Conservation (phyloP, 1,140 invertebrate genomes). For the Aphaenogaster rudis region DNA sequence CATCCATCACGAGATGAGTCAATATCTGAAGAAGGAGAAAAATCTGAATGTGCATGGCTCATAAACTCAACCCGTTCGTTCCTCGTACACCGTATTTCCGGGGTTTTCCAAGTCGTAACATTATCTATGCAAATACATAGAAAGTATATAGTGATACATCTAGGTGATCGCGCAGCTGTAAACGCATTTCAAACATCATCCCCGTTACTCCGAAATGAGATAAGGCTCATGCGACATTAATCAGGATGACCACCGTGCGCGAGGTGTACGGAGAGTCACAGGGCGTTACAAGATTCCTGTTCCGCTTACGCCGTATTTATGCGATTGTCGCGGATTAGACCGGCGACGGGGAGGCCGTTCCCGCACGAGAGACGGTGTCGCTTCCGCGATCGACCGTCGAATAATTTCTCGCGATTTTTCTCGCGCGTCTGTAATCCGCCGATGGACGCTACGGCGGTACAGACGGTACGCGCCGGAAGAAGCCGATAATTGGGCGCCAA, state of each 20-base stretch:
- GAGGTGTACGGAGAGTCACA: background rate
- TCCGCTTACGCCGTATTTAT: slow-evolving; percentile 56
- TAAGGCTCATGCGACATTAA: slow-evolving; percentile 34
- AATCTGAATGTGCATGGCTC: background rate
- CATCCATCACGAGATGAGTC: background rate
- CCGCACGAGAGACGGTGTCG: slow-evolving; percentile 27
- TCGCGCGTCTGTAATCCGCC: slow-evolving; percentile 45
- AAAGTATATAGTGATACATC: slow-evolving; percentile 12
- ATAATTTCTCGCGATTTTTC: slow-evolving; percentile 39
- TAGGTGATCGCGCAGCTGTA: slow-evolving; percentile 31
- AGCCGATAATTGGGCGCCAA: slow-evolving; percentile 71
- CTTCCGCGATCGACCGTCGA: slow-evolving; percentile 67
- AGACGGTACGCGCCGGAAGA: slow-evolving; percentile 74
- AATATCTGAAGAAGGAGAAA: background rate
- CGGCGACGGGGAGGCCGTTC: background rate
- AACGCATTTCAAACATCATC: slow-evolving; percentile 30
- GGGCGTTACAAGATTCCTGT: slow-evolving; percentile 47
- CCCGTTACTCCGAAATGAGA: slow-evolving; percentile 44
- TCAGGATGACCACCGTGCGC: slow-evolving; percentile 37
- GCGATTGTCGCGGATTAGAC: slow-evolving; percentile 70
- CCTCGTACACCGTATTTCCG: background rate
- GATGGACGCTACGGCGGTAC: slow-evolving; percentile 68
- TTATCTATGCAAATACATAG: background rate
- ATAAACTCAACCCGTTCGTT: slow-evolving; percentile 21
- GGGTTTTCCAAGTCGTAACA: background rate